Conservation (phyloP, 2,888 invertebrate genomes). For the Caenorhabditis macrosperma region DNA sequence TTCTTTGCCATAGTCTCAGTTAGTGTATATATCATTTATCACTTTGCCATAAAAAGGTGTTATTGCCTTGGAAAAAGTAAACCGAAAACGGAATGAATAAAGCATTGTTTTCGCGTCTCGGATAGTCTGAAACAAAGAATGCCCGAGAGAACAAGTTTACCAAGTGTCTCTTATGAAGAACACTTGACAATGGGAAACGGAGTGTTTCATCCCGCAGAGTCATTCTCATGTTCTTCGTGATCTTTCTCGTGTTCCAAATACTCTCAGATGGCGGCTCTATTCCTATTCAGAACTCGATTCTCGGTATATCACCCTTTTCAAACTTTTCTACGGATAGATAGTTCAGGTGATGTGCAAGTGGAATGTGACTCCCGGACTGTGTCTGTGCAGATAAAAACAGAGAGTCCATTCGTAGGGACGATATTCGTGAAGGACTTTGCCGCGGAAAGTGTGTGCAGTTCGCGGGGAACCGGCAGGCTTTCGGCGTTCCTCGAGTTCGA, state of each 20-base stretch:
- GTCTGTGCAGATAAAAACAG: constrained; percentile 39
- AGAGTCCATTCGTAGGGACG: constrained; percentile 36
- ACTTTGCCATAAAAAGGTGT: neutral
- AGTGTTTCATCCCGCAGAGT: too few relatives aligned
- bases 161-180: neutral
- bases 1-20: neutral
- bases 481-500: constrained; percentile 26
- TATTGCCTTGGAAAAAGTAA: neutral
- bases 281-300: constrained; percentile 32
- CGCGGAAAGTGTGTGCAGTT: constrained; percentile 7
- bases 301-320: constrained; percentile 2
- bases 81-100: neutral
- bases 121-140: neutral
- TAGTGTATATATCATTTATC: neutral
- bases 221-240: neutral
- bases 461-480: constrained; percentile 22
- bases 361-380: constrained; percentile 35
- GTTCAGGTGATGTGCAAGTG: constrained; percentile 33
- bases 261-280: neutral
- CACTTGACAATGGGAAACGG: neutral
- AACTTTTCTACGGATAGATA: neutral
- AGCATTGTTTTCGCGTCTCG: neutral
- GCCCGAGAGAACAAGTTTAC: neutral
- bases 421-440: constrained; percentile 40
- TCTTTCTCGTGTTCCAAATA: neutral